Evolutionary conservation across 2,888 invertebrate genomes (phyloP), one percentile per base, ranked within the genome.

Genomic region (Callyntrura sp.): DNA sequence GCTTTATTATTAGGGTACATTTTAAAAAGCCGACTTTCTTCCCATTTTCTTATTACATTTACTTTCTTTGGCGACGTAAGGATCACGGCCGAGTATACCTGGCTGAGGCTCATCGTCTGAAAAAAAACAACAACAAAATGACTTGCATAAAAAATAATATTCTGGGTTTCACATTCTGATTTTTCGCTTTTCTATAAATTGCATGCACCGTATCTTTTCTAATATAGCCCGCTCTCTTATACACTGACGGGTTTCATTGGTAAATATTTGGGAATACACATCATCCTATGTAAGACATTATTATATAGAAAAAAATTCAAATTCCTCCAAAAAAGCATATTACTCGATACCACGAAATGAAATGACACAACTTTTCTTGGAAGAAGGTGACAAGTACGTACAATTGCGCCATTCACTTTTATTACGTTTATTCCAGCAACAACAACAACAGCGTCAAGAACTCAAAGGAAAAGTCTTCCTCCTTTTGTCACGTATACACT

Each of bases 11-110:
- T 68, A 0, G n/a, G 1, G 35, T n/a, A 48, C 48, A 48, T 35
- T 35, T 35, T 35, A 4, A 35, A 35, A 35, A 35, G 6, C 35
- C 35, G 35, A 6, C 3, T 35, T 35, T 35, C n/a, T 35, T 35
- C 35, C 3, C 6, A 2, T 35, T 6, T 35, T 35, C 35, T 35
- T 35, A 35, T 35, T 35, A 35, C 3, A 35, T n/a, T n/a, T 35
- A 35, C 35, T 35, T 35, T 35, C 6, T 35, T 35, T 35, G 3
- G 35, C 35, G 35, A 35, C 6, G 35, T 35, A 35, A 97, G 96
- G 94, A 97, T 96, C 93, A 97, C 95, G 93, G 96, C 96, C 94
- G 95, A 95, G 93, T 96, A 94, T 92, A 95, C 95, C 93, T 95
- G 94, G 93, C 93, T 92, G 62, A 93, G 92, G 48, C 93, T 93